Base-by-base conservation (phyloP, 2,797 vertebrate genomes). In the Hippopotamyrus pictus region DNA sequence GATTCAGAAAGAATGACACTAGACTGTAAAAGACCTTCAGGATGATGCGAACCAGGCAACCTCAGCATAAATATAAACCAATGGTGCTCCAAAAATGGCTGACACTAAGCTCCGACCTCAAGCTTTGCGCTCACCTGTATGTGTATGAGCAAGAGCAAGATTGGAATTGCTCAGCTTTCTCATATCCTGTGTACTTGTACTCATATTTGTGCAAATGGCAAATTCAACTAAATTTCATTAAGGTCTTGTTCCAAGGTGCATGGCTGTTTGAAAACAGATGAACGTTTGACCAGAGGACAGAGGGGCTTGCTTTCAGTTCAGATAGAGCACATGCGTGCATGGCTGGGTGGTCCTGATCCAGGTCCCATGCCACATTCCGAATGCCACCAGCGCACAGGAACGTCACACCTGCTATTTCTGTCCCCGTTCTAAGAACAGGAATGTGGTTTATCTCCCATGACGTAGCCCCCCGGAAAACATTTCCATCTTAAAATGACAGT, bases 391-490 rank as follows among this genome's bases (percentile, higher is more conserved):
- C 41, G 51, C 86, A 89, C 89, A 22, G n/a, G 86, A 89, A 44
- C 84, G 86, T 88, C 82, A 17, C 57, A 82, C 69, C 53, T 88
- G 79, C 89, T 91, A 90, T 91, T 90, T 91, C 79, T 33, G 46
- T 89, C 88, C 11, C 73, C 14, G 51, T 90, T 90, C 90, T 85
- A 57, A 86, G 88, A 90, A 89, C 29, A 17, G 48, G 76, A 59
- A 69, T 19, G 69, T 5, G 48, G 25, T 73, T 76, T 44, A 84
- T 84, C 86, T 82, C 33, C 48, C 79, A 76, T 65, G 22, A 46
- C 50, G 65, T 82, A n/a, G 14, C 4, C 25, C 37, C 37, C 73
- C 41, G 9, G 25, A 46, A 82, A 82, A 73, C 69, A 22, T 82
- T 82, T 82, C 76, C 41, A 46, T 82, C 41, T 46, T 46, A 46